Evolutionary conservation across 1,140 invertebrate species (phyloP), one percentile per base, ranked within the genome.

Genomic region (Piezodorus guildinii): DNA sequence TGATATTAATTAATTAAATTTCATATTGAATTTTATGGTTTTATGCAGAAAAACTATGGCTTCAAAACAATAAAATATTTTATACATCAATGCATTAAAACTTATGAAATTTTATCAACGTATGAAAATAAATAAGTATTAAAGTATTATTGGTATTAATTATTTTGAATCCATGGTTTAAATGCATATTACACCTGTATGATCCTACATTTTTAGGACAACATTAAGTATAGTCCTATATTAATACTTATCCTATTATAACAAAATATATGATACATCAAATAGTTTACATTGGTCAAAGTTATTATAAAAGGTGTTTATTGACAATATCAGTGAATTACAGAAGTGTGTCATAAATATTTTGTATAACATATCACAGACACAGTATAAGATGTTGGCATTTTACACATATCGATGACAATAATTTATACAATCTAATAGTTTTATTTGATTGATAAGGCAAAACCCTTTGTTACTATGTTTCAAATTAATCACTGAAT

Each of bases 211-310:
- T 19, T 52, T 56, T 27, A 23, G 23, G 30, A 56, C 21, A 56
- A 56, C 52, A 23, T 30, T 27, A 56, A 56, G 52, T 30, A 56
- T 23, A 30, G 30, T 56, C 23, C 25, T 60, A 34, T 34, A 34
- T 34, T 60, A 34, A 16, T 30, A 34, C 39, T 60, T 60, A 60
- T 5, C 39, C 58, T 60, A 60, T 39, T 19, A 39, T 60, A 60
- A 60, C 58, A 60, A 60, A 60, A 60, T 58, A 60, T 60, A 60
- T 60, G 39, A 60, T 60, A 60, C 58, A 60, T 60, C 30, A 60
- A 56, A 19, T 49, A 60, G 27, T 60, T 60, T 60, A 34, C 27
- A 60, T 60, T 60, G 58, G 58, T 60, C 58, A 60, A 60, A 34
- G 27, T 60, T 60, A 60, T 39, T 60, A 60, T 39, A 60, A 60